A percentile compares a stretch with the other conserved stretches of the same genome.
These are phyloP conservation scores for Latrodectus hesperus DNA, from an alignment of 2,888 invertebrate species.

Conservation along the genomic window DNA sequence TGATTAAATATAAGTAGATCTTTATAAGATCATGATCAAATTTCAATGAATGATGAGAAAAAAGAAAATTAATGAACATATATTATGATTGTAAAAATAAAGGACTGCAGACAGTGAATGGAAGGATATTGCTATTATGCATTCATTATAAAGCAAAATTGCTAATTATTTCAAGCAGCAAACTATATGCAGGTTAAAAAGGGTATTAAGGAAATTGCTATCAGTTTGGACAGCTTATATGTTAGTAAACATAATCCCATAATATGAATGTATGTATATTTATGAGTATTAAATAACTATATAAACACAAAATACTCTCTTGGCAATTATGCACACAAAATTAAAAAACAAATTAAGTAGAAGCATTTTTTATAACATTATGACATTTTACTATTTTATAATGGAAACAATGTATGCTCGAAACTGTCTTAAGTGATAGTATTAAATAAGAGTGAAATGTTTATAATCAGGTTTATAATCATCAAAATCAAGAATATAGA, in stretches of 20 bases:
- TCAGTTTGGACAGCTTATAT: slow-evolving; percentile 54
- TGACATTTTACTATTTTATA: too few relatives aligned
- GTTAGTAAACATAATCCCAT: neutral
- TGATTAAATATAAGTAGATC: neutral
- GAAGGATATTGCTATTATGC: slow-evolving; percentile 68
- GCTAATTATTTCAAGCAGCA: slow-evolving; percentile 62
- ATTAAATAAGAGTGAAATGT: too few relatives aligned
- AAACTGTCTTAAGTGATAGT: too few relatives aligned
- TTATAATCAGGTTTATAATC: too few relatives aligned
- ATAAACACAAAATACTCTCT: too few relatives aligned
- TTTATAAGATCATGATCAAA: neutral
- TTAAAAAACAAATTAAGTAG: too few relatives aligned
- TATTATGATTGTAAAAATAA: neutral
- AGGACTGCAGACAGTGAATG: slow-evolving; percentile 64
- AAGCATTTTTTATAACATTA: too few relatives aligned
- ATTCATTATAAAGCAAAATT: slow-evolving; percentile 62
- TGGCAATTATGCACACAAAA: too few relatives aligned
- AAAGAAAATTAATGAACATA: neutral
- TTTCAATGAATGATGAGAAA: neutral
- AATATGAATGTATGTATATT: too few relatives aligned
- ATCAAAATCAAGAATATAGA: too few relatives aligned
- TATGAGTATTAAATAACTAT: too few relatives aligned
- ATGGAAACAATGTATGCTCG: too few relatives aligned
- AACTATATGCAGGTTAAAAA: slow-evolving; percentile 59
- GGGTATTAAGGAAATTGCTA: slow-evolving; percentile 31